Conservation (phyloP, 2,888 invertebrate species). For the Lepidochitona cinerea region DNA sequence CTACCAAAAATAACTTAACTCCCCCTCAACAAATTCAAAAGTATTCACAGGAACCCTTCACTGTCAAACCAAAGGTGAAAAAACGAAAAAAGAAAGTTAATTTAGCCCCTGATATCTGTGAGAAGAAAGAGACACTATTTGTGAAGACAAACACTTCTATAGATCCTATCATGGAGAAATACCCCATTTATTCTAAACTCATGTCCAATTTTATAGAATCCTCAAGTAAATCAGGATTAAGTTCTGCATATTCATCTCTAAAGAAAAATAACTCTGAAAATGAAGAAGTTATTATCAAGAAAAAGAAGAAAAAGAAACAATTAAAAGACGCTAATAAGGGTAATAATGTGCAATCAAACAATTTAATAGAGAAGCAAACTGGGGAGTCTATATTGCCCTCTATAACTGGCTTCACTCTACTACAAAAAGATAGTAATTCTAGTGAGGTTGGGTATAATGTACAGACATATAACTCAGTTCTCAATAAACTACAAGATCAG, state of each 20-base stretch:
- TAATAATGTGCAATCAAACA: not conserved
- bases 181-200: not conserved
- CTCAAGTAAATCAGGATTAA: not conserved
- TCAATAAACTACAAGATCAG: not conserved
- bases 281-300: not conserved
- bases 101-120: not conserved
- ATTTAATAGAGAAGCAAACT: not conserved
- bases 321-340: not conserved
- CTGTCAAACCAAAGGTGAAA: not conserved
- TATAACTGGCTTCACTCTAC: not conserved
- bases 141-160: not conserved
- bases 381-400: not conserved
- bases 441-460: not conserved
- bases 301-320: conserved; percentile 4
- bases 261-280: not conserved
- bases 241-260: not conserved
- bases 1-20: too few relatives aligned
- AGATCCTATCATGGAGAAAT: not conserved
- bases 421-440: not conserved
- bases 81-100: not conserved
- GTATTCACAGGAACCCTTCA: not conserved
- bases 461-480: not conserved
- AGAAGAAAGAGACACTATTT: not conserved
- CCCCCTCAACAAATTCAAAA: not conserved
- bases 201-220: not conserved